Percentiles rank a stretch among this genome's conserved stretches.
Conservation (phyloP, 2,888 invertebrate genomes). For the Drosophila imparisetae region DNA sequence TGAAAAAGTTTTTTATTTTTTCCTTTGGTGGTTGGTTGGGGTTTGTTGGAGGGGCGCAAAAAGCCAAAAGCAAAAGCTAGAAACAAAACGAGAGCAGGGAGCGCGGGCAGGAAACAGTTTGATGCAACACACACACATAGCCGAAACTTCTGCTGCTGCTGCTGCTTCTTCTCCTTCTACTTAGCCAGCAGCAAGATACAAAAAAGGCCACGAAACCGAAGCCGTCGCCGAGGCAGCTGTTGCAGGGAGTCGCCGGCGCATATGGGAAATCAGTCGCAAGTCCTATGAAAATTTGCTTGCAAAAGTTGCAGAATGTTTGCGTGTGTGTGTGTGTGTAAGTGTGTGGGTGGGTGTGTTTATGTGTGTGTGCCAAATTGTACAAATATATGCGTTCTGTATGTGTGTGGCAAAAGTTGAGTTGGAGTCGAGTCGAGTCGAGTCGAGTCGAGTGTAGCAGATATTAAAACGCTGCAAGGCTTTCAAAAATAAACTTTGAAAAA, state of each 20-base stretch:
- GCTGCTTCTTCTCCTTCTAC: constrained; percentile 26
- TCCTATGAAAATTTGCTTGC: constrained; percentile 77
- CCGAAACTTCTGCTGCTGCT: constrained; percentile 33
- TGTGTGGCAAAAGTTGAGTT: constrained; percentile 72
- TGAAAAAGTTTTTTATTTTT: constrained; percentile 78
- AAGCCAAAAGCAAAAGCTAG: constrained; percentile 61
- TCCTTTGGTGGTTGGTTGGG: neutral
- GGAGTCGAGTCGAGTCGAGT: constrained; percentile 60
- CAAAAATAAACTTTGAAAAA: constrained; percentile 83
- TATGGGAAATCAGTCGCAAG: constrained; percentile 79
- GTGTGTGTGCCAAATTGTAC: constrained; percentile 71
- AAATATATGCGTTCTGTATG: constrained; percentile 71
- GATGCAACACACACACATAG: constrained; percentile 50
- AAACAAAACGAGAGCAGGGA: constrained; percentile 13
- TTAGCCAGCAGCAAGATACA: constrained; percentile 60
- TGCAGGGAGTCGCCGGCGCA: constrained; percentile 60
- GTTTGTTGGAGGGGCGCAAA: constrained; percentile 41
- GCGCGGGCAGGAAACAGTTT: constrained; percentile 42
- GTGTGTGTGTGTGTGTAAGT: constrained; percentile 14
- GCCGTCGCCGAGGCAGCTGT: constrained; percentile 25
- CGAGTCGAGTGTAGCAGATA: constrained; percentile 77
- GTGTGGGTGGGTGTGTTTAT: constrained; percentile 7
- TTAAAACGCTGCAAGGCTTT: constrained; percentile 82
- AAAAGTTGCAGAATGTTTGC: constrained; percentile 71
- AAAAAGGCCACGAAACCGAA: constrained; percentile 64